A percentile compares a stretch with the other conserved stretches of the same genome.
Evolutionary conservation across 2,888 invertebrate genomes (phyloP).

Genomic region (Minunthozetes semirufus): DNA sequence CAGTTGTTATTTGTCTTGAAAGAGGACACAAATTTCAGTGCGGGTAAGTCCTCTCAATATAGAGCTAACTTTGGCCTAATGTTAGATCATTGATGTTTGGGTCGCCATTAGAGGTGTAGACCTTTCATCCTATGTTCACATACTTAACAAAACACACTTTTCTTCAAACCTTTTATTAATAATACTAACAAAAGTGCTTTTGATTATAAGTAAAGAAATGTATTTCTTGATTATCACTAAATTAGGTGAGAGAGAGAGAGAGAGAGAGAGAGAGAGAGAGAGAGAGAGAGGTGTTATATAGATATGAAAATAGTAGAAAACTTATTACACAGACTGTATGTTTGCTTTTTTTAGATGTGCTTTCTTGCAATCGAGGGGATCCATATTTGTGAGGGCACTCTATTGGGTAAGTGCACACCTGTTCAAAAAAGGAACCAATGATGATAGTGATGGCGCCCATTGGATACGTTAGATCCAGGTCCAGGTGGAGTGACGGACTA

Average conservation of each 20-base stretch:
- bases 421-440: constrained; percentile 13
- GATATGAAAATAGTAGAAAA: constrained; percentile 1
- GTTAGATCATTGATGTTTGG: background rate
- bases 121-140: too few relatives aligned
- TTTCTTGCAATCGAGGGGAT: background rate
- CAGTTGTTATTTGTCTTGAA: background rate
- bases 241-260: too few relatives aligned
- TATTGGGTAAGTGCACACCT: constrained; percentile 14
- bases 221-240: too few relatives aligned
- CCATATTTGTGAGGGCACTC: background rate
- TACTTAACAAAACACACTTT: too few relatives aligned
- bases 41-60: constrained; percentile 1
- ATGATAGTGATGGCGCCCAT: background rate
- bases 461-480: background rate
- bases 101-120: too few relatives aligned
- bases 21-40: background rate
- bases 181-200: too few relatives aligned
- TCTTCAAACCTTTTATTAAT: too few relatives aligned
- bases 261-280: too few relatives aligned
- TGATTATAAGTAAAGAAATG: too few relatives aligned
- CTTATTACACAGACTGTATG: background rate
- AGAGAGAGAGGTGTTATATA: background rate
- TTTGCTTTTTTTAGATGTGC: background rate
- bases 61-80: constrained; percentile 22
- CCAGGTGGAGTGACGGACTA: constrained; percentile 24